These are phyloP conservation scores for Menidia beryllina DNA, from an alignment of 2,113 vertebrate genomes.

Conservation along the genomic window DNA sequence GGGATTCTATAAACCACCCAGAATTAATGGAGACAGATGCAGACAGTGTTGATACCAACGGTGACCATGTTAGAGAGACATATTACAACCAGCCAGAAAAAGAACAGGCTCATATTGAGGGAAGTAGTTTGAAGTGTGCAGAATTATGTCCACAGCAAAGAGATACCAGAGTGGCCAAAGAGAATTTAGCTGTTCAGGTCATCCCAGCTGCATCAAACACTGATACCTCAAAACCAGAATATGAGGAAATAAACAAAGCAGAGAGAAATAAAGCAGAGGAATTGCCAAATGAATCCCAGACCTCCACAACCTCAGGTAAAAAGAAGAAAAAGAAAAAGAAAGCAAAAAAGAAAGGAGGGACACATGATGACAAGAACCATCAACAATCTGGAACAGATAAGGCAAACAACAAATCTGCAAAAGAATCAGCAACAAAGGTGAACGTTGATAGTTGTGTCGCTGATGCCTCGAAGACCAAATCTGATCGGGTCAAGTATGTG, in stretches of 20 bases:
- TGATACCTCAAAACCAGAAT: constrained; percentile 22
- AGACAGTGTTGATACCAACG: constrained; percentile 3
- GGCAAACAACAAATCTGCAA: constrained; percentile 4
- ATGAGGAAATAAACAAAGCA: constrained; percentile 31
- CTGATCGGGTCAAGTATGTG: constrained; percentile 12
- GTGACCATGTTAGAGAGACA: constrained; percentile 23
- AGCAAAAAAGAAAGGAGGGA: constrained; percentile 72
- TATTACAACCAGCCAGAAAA: background rate
- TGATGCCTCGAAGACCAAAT: constrained; percentile 6
- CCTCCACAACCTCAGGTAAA: constrained; percentile 57
- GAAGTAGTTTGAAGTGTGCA: constrained; percentile 6
- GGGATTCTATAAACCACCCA: background rate
- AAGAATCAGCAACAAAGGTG: background rate
- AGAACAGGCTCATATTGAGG: constrained; percentile 10
- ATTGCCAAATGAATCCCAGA: constrained; percentile 15
- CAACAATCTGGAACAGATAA: constrained; percentile 14
- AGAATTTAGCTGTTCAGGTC: background rate
- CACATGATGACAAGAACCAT: constrained; percentile 40
- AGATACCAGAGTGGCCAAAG: background rate
- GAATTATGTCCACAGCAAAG: constrained; percentile 20
- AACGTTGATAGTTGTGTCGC: background rate
- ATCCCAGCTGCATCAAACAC: background rate
- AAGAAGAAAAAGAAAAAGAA: constrained; percentile 81
- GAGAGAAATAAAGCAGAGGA: constrained; percentile 44
- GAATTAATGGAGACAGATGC: constrained; percentile 17